Evolutionary conservation across 2,888 invertebrate genomes (phyloP), one percentile per base, ranked within the genome.

Genomic region (Caenorhabditis auriculariae): DNA sequence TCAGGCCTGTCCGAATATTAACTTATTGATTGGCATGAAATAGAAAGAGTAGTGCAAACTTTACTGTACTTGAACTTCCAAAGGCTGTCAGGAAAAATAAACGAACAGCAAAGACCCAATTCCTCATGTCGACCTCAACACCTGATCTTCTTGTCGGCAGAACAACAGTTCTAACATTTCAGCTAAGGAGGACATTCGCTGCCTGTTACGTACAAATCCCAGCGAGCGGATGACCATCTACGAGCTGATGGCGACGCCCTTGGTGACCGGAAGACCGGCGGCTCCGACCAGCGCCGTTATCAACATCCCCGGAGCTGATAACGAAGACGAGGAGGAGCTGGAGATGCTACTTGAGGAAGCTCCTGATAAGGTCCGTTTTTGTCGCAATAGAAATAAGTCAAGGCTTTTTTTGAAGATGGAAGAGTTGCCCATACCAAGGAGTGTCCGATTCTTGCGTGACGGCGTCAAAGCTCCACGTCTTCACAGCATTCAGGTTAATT

Each of bases 121-220:
- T n/a, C n/a, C n/a, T n/a, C n/a, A n/a, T n/a, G n/a, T n/a, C n/a
- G n/a, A n/a, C n/a, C n/a, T n/a, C n/a, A n/a, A n/a, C n/a, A n/a
- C n/a, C n/a, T n/a, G n/a, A n/a, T n/a, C n/a, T n/a, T n/a, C n/a
- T n/a, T n/a, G n/a, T n/a, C n/a, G n/a, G n/a, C n/a, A n/a, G 4
- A 50, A 39, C 26, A n/a, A 26, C 6, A 23, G 6, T 52, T 5
- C 23, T 9, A 15, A 27, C 9, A 19, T 73, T 79, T 59, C 65
- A 78, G 78, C 77, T 17, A 76, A 80, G 56, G 71, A 77, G 43
- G 73, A 61, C 54, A 76, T 77, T 51, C 66, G 70, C 6, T 60
- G 69, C 28, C 59, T 79, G 47, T 50, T 79, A 47, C 55, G 64
- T 19, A 80, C 78, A n/a, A 76, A 77, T 55, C 80, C 79, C 21